A percentile compares a stretch with the other conserved stretches of the same genome.
Conservation (phyloP, 2,888 invertebrate species). For the Folsomia candida region DNA sequence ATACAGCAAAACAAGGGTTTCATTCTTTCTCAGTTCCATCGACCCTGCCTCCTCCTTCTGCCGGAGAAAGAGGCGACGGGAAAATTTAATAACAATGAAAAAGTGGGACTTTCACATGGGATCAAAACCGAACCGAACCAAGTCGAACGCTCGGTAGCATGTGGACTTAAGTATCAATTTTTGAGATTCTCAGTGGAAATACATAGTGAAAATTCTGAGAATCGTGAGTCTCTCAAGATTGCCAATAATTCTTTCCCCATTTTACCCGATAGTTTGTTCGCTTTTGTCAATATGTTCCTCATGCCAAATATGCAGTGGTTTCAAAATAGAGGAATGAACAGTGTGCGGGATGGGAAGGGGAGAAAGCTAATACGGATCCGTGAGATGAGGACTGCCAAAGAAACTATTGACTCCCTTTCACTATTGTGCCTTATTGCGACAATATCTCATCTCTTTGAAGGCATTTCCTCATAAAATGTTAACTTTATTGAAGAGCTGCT, state of each 20-base stretch:
- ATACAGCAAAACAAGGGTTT: background rate
- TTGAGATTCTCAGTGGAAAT: conserved; percentile 26
- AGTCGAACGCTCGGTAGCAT: conserved; percentile 27
- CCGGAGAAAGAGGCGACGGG: background rate
- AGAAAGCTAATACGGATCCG: background rate
- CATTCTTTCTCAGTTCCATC: background rate
- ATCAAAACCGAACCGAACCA: background rate
- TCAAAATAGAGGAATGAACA: background rate
- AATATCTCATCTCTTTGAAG: background rate
- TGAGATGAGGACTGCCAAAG: background rate
- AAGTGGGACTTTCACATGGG: background rate
- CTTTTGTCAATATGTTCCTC: conserved; percentile 4
- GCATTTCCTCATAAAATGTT: background rate
- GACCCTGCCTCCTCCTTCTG: background rate
- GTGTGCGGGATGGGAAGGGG: background rate
- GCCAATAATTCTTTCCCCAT: conserved; percentile 16
- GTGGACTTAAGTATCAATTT: conserved; percentile 40
- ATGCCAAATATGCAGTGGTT: background rate
- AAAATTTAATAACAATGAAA: conserved; percentile 14
- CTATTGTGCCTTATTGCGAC: background rate
- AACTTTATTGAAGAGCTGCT: background rate
- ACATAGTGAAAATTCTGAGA: background rate
- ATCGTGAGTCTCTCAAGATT: conserved; percentile 1
- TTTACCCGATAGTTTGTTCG: background rate
- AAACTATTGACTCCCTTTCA: background rate